phyloP scores from a whole-genome alignment of 2,888 invertebrate genomes.

The Cancer borealis region DNA sequence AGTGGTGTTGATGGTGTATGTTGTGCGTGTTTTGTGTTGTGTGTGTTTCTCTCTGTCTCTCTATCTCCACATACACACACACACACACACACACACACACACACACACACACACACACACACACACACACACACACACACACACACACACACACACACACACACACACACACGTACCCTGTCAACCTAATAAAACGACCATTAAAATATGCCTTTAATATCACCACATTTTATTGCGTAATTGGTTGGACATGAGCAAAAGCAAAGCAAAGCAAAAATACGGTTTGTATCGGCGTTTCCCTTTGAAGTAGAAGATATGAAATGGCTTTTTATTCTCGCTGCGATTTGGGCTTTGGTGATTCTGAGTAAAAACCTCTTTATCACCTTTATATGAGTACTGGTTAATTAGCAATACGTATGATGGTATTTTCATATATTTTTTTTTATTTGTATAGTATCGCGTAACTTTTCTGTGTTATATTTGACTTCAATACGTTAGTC shows the following conservation, averaged over 20 bases:
- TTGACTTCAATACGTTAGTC: not conserved
- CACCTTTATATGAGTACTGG: not conserved
- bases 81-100: not conserved
- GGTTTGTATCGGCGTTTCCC: not conserved
- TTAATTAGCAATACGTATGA: not conserved
- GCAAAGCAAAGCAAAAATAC: not conserved
- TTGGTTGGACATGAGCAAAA: not conserved
- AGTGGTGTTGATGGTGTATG: not conserved
- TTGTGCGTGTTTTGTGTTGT: not conserved
- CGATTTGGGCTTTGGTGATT: not conserved
- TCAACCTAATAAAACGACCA: not conserved
- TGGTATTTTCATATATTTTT: not conserved
- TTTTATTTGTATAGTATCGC: not conserved
- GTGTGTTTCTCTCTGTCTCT: constrained; percentile 21
- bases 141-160: constrained; percentile 50
- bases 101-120: not conserved
- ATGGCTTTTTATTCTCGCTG: not conserved
- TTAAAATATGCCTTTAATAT: not conserved
- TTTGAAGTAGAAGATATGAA: constrained; percentile 21
- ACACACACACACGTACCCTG: constrained; percentile 34
- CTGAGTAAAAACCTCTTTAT: not conserved
- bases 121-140: constrained; percentile 45
- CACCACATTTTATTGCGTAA: not conserved
- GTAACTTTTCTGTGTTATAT: not conserved
- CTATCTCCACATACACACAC: not conserved